Evolutionary conservation across 2,888 invertebrate genomes (phyloP), one percentile per base, ranked within the genome.

Genomic region (Ormyrus rosae): DNA sequence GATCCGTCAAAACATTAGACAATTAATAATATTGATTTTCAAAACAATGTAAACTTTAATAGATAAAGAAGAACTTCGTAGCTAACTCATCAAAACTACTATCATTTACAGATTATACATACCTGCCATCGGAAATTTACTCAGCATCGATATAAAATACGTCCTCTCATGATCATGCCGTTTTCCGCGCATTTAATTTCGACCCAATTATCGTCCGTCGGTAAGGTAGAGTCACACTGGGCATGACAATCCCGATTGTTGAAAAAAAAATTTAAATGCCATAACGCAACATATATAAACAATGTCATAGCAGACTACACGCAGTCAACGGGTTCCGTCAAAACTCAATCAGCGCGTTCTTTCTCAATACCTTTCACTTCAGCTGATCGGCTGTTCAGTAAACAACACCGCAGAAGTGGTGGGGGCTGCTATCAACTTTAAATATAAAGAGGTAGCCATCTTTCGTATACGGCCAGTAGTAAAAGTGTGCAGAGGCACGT

Each of bases 381-480:
- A 78, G 51, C 71, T 63, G 60, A 79, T 45, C 19, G 46, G 34
- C 34, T 13, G 19, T 13, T 69, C 58, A 58, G 72, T 73, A 78
- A 73, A 73, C 61, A 78, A 68, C 10, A 6, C 8, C 45, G 34
- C n/a, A 19, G n/a, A 34, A 50, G 53, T 73, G 56, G 68, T 73
- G 64, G 73, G 67, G 73, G 73, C n/a, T 56, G 34, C 6, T 46
- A 53, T 53, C 64, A 51, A 60, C 65, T 72, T 72, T 73, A 78
- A 73, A 78, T 60, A 65, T 68, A 73, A 9, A 61, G 4, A 67
- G 76, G 61, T 60, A 65, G 76, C 76, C 75, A 76, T 80, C 76
- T 80, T 80, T 80, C 34, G 34, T 76, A 55, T 55, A 46, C 2
- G 58, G 58, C 34, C 58, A 58, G 58, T 58, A 13, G 61, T 34